Base-by-base conservation (phyloP, 2,113 vertebrate species). In the Nerophis lumbriciformis region DNA sequence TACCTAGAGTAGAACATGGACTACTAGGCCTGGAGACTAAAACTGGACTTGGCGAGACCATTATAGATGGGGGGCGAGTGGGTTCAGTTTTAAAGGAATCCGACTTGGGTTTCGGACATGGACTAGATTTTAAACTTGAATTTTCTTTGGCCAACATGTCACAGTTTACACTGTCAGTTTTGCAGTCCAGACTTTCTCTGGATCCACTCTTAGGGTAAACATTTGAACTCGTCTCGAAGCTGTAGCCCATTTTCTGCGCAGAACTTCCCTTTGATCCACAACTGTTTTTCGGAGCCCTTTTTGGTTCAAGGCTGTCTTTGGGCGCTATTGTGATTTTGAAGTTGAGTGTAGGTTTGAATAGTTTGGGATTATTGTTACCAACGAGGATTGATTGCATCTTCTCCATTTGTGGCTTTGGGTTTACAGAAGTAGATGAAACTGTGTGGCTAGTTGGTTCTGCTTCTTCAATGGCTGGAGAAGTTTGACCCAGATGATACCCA, bases 1-100 rank as follows among this genome's bases (percentile, higher is more conserved):
- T 75, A 85, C 83, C 75, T 79, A 61, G 6, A 72, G n/a, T 28
- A 59, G 65, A 68, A 59, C 49, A 50, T 12, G 53, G 61, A 65
- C 68, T 78, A 45, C 6, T 72, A 36, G 38, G 57, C 19, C 57
- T 45, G 36, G 50, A 66, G 4, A 58, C 50, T 61, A 53, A 58
- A 5, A 44, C 36, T n/a, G 55, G 11, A 57, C 11, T 44, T 4
- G 68, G 62, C 59, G 71, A 71, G 1, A 28, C 50, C 0, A 1
- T 38, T 44, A 47, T 19, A 3, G 68, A 44, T 2, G 66, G 42
- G 10, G 42, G 11, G 9, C 1, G 0, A 10, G 57, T 71, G 1
- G 6, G 0, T 14, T 48, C 10, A 4, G 36, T 19, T 47, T 72
- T 69, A 59, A 51, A 51, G 52, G 10, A 53, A 48, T 35, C 37